Evolutionary conservation across 2,113 vertebrate species (phyloP).

Genomic region (Hyperopisus bebe): DNA sequence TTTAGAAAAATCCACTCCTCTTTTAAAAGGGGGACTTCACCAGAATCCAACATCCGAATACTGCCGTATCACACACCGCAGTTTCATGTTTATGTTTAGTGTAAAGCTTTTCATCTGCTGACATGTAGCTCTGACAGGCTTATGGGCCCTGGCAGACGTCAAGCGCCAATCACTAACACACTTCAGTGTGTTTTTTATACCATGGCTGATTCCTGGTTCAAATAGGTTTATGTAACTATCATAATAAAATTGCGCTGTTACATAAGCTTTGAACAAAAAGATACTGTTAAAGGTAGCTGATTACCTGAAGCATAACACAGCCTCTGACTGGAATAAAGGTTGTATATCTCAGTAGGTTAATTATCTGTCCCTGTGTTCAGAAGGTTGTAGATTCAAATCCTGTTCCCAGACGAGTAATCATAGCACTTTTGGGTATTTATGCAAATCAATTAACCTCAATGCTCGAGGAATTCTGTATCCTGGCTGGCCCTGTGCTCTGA

Average conservation of each 20-base stretch:
- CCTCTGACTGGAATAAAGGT: not conserved
- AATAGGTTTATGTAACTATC: not conserved
- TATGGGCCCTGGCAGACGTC: not conserved
- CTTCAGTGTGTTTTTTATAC: not conserved
- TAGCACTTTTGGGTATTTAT: not conserved
- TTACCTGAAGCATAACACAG: not conserved
- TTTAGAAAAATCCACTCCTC: not conserved
- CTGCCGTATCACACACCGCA: not conserved
- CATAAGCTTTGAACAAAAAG: not conserved
- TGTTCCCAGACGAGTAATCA: not conserved
- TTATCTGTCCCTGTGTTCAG: not conserved
- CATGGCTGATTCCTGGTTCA: not conserved
- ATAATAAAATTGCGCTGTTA: not conserved
- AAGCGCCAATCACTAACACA: not conserved
- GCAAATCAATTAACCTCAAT: not conserved
- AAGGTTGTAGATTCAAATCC: not conserved
- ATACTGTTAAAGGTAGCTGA: not conserved
- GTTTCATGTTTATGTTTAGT: not conserved
- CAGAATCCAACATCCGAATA: not conserved
- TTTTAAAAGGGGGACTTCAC: not conserved
- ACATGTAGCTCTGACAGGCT: not conserved
- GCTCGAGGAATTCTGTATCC: not conserved
- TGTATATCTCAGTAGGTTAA: not conserved
- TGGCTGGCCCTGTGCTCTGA: not conserved
- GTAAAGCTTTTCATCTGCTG: not conserved